Conservation (phyloP, 2,888 invertebrate species). For the Drosophila pegasa region DNA sequence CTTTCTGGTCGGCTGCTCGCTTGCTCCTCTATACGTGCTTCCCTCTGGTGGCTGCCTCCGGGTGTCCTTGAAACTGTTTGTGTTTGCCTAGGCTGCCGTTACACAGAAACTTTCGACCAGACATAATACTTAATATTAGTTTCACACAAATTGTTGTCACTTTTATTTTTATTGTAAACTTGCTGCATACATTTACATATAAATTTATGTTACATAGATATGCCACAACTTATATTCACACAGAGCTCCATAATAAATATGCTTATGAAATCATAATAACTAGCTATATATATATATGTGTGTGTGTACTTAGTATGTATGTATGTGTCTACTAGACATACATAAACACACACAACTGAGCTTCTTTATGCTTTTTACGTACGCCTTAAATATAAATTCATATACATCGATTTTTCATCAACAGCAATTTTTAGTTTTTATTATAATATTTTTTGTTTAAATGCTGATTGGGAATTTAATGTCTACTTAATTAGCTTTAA, state of each 20-base stretch:
- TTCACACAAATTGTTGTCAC: conserved; percentile 34
- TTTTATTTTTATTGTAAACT: conserved; percentile 54
- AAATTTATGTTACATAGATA: conserved; percentile 73
- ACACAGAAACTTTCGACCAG: background rate
- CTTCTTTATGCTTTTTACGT: conserved; percentile 57
- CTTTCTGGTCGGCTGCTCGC: conserved; percentile 31
- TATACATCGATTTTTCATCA: conserved; percentile 28
- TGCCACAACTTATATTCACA: conserved; percentile 65
- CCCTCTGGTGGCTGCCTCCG: background rate
- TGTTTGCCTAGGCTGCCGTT: background rate
- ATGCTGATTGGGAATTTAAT: conserved; percentile 39
- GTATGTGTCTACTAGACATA: conserved; percentile 29
- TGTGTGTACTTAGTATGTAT: conserved; percentile 25
- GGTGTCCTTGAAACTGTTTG: conserved; percentile 39
- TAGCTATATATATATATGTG: conserved; percentile 41
- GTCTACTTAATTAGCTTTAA: conserved; percentile 36
- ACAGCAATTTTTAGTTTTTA: conserved; percentile 40
- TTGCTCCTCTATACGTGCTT: conserved; percentile 24
- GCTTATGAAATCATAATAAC: conserved; percentile 41
- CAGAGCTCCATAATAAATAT: conserved; percentile 30
- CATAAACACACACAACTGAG: conserved; percentile 47
- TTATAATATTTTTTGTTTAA: conserved; percentile 17
- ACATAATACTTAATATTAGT: conserved; percentile 9
- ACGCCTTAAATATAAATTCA: conserved; percentile 22
- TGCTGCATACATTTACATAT: conserved; percentile 71